Percentiles rank a stretch among this genome's conserved stretches.
Evolutionary conservation across 2,113 vertebrate genomes (phyloP).

Genomic region (Misgurnus mizolepis): DNA sequence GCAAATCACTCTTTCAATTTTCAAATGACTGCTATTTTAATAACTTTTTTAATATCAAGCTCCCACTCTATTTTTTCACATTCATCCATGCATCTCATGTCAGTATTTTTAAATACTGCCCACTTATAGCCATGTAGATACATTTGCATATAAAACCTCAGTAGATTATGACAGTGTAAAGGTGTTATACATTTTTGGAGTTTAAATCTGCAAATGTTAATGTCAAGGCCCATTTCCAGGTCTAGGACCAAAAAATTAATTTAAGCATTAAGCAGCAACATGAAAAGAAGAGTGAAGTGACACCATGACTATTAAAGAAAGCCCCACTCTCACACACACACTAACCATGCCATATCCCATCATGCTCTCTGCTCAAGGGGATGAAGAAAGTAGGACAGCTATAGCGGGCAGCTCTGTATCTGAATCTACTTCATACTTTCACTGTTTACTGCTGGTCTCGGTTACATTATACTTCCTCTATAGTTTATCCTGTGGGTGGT

Average conservation of each 20-base stretch:
- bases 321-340: constrained; percentile 23
- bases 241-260: neutral
- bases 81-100: no score
- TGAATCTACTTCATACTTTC: constrained; percentile 9
- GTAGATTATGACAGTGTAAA: no score
- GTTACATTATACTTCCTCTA: neutral
- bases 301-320: constrained; percentile 8
- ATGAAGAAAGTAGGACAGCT: constrained; percentile 34
- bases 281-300: neutral
- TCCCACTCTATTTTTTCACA: no score
- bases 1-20: no score
- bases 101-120: no score
- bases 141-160: no score
- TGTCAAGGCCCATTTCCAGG: no score
- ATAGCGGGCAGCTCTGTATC: constrained; percentile 21
- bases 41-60: no score
- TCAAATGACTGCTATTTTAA: no score
- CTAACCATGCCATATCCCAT: constrained; percentile 3
- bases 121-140: no score
- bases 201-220: no score
- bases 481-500: constrained; percentile 9
- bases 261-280: neutral
- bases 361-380: constrained; percentile 14
- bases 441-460: neutral
- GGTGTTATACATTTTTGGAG: no score